Conservation (phyloP, 2,888 invertebrate genomes). For the Crematogaster levior region DNA sequence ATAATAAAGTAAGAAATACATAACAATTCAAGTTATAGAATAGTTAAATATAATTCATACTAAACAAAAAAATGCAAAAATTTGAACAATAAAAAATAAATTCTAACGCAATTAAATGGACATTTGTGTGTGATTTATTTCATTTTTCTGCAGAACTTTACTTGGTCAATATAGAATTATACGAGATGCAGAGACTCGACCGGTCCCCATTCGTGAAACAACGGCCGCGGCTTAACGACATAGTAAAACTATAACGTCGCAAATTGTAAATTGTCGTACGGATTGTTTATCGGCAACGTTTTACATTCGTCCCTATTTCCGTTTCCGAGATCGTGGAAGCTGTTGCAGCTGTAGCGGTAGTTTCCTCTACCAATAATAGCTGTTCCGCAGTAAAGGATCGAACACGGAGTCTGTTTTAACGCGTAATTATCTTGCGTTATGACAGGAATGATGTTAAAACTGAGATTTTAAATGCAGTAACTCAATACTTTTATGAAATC, state of each 20-base stretch:
- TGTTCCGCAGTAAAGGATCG: background rate
- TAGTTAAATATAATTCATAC: background rate
- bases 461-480: background rate
- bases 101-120: background rate
- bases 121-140: slow-evolving; percentile 29
- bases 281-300: slow-evolving; percentile 48
- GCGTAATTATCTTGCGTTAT: slow-evolving; percentile 42
- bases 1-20: background rate
- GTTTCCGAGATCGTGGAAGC: slow-evolving; percentile 17
- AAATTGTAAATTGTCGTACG: slow-evolving; percentile 54
- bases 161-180: slow-evolving; percentile 39
- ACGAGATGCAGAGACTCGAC: slow-evolving; percentile 8
- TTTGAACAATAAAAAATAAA: slow-evolving; percentile 23
- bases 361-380: slow-evolving; percentile 33
- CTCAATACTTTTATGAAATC: background rate
- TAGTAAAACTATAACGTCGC: slow-evolving; percentile 37
- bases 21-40: background rate
- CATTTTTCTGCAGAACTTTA: slow-evolving; percentile 19
- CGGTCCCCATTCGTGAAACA: slow-evolving; percentile 32
- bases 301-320: background rate
- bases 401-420: slow-evolving; percentile 41
- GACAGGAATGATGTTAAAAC: background rate
- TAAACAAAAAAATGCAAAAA: background rate
- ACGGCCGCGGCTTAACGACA: slow-evolving; percentile 39
- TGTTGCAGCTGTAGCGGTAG: slow-evolving; percentile 8